Evolutionary conservation across 1,140 invertebrate species (phyloP).

Genomic region (Achatina immaculata): DNA sequence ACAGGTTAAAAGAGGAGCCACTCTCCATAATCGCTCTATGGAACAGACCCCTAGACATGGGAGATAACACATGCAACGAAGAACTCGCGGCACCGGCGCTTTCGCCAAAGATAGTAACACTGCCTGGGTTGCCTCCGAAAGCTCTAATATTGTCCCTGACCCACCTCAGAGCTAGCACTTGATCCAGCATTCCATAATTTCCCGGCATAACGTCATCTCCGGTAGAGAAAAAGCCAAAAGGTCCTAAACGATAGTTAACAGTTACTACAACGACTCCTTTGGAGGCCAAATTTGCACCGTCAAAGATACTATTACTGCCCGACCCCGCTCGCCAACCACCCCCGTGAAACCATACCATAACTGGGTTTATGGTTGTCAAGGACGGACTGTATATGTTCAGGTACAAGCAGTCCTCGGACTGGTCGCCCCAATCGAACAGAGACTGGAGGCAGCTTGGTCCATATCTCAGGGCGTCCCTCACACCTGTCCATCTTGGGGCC

Average conservation of each 20-base stretch:
- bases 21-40: slow-evolving; percentile 43
- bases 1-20: slow-evolving; percentile 29
- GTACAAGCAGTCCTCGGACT: slow-evolving; percentile 91
- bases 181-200: slow-evolving; percentile 70
- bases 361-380: background rate
- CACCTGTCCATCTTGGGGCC: background rate
- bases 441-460: background rate
- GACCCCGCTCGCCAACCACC: slow-evolving; percentile 25
- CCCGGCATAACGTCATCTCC: slow-evolving; percentile 62
- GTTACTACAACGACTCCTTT: slow-evolving; percentile 64
- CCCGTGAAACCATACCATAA: slow-evolving; percentile 42
- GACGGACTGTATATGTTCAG: slow-evolving; percentile 86
- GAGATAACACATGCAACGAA: slow-evolving; percentile 24
- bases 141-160: slow-evolving; percentile 70
- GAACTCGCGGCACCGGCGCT: slow-evolving; percentile 46
- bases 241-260: slow-evolving; percentile 67
- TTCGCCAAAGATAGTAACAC: slow-evolving; percentile 53
- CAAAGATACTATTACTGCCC: background rate
- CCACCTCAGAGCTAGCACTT: slow-evolving; percentile 63
- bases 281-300: slow-evolving; percentile 72
- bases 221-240: slow-evolving; percentile 56
- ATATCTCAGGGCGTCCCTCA: background rate
- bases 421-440: background rate
- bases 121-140: slow-evolving; percentile 75
- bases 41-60: slow-evolving; percentile 22